Evolutionary conservation across 2,113 vertebrate species (phyloP), one percentile per base, ranked within the genome.

Genomic region (Galeopterus variegatus): DNA sequence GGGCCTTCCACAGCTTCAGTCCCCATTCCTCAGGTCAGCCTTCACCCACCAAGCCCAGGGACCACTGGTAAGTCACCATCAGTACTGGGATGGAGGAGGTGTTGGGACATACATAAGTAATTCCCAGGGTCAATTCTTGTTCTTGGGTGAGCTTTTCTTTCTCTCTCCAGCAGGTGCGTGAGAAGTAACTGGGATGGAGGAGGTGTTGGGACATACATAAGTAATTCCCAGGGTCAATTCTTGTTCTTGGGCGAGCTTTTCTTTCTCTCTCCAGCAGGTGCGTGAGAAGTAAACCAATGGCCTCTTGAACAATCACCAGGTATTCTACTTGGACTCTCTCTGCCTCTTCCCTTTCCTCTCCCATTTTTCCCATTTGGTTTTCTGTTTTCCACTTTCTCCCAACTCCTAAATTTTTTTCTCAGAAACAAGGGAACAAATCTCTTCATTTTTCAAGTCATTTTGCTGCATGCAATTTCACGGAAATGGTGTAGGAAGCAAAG

Each of bases 401-500:
- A 8, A 45, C 28, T 83, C 36, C 15, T 95, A 5, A 3, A 8
- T 21, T 65, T 64, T 23, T 41, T 87, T 12, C 67, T 67, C 83
- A 86, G 54, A 82, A n/a, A 48, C 19, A 69, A 70, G 41, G 33
- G 60, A 76, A 77, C 9, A 93, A 23, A 81, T 50, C 12, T 92
- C 23, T 76, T 82, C 26, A 33, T 36, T 92, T 86, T 41, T 60
- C 62, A 87, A 54, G 33, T 72, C 69, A 45, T 83, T 58, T 8
- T 52, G 36, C 17, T 65, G 62, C 17, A 60, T 75, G 26, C 28
- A 36, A 26, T 93, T 83, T 95, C 24, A 77, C 28, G 21, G 70
- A 92, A 82, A 91, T 69, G 10, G 50, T 86, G 41, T 12, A 79
- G 62, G 64, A 95, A 56, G 36, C 86, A 54, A 80, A 81, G 41